Base-by-base conservation (phyloP, 2,888 invertebrate species). In the Cosmorhoe ocellata region DNA sequence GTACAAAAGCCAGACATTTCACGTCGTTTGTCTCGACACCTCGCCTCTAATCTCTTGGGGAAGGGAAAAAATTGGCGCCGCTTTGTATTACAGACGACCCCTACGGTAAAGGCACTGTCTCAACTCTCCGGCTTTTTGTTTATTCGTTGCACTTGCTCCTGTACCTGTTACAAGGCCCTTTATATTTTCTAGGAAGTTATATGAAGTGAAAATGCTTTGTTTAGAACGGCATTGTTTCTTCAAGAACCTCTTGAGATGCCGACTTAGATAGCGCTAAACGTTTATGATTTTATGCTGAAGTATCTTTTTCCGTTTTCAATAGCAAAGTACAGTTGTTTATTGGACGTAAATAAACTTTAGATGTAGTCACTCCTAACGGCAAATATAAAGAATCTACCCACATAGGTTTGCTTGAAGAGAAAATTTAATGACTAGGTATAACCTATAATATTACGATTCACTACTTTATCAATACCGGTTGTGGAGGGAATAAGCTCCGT, bases 1-100 rank as follows among this genome's bases (percentile, higher is more conserved):
- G 66, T 80, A 87, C 83, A 86, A 83, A 86, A 84, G 74, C 74
- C 88, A 89, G 88, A 86, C 77, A 74, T 83, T 76, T 76, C 80
- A 80, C 78, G 70, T 86, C 84, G 70, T 90, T 89, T 87, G 86
- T 81, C 67, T 76, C 79, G 67, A 83, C 89, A 86, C 88, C 82
- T 84, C 69, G 62, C 55, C 67, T 64, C 66, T 78, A 79, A 83
- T 80, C 80, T 77, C 66, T 69, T 56, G 50, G 69, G 62, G 22
- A 30, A 3, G 7, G 61, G 63, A 76, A 82, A 90, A 89, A 89
- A 70, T 81, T 85, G 89, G 89, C 89, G 89, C 89, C 89, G 62
- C 63, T 28, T 49, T 49, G 49, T 48, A 32, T 42, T 31, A n/a
- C n/a, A n/a, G 24, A 74, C 68, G 66, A 69, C 75, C 79, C 80